Conservation (phyloP, 2,888 invertebrate genomes). For the Heterodera filipjevi region DNA sequence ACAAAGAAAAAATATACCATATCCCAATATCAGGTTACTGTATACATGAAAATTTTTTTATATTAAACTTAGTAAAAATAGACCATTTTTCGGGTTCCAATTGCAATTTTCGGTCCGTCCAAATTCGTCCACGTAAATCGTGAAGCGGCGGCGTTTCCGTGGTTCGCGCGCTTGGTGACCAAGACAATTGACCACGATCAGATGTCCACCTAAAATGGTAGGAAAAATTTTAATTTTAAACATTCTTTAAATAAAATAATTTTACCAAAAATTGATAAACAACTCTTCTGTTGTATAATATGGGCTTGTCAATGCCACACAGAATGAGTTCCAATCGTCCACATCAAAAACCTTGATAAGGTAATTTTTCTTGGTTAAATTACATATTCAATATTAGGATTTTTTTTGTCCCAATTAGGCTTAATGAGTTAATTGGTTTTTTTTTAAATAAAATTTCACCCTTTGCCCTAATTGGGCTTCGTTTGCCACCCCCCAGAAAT, state of each 20-base stretch:
- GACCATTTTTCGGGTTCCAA: slow-evolving; percentile 55
- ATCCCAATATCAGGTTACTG: no score
- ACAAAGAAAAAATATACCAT: not conserved
- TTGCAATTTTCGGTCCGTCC: slow-evolving; percentile 53
- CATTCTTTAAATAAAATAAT: slow-evolving; percentile 1
- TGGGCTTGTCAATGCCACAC: slow-evolving; percentile 86
- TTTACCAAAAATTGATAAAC: slow-evolving; percentile 64
- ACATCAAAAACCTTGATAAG: slow-evolving; percentile 67
- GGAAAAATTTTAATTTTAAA: not conserved
- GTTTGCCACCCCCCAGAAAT: slow-evolving; percentile 91
- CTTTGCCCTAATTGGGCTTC: slow-evolving; percentile 75
- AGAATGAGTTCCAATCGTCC: slow-evolving; percentile 97
- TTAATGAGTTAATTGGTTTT: not conserved
- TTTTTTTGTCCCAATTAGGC: not conserved
- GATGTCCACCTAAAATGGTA: not conserved
- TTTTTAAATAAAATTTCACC: slow-evolving; percentile 32
- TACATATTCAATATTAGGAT: not conserved
- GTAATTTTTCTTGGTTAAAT: not conserved
- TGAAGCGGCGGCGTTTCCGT: slow-evolving; percentile 31
- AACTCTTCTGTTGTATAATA: slow-evolving; percentile 77
- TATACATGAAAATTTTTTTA: no score
- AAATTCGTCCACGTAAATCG: slow-evolving; percentile 63
- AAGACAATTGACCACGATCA: slow-evolving; percentile 53
- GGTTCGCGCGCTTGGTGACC: slow-evolving; percentile 51
- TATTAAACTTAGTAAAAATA: no score